phyloP scores from a whole-genome alignment of 1,140 invertebrate genomes.

The Euura lappo region DNA sequence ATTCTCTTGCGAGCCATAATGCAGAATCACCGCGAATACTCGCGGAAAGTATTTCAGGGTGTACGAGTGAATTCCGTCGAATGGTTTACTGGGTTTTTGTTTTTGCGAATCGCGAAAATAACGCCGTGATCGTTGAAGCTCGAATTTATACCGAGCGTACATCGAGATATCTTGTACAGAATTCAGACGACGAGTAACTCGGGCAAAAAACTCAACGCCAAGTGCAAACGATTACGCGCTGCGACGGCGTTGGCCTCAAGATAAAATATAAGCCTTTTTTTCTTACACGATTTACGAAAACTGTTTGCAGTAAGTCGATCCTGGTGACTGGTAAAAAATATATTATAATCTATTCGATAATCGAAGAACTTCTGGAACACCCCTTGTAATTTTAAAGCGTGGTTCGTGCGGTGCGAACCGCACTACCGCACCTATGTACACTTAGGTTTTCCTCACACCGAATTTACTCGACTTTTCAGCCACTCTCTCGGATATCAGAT shows the following conservation, averaged over 20 bases:
- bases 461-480: background rate
- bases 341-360: background rate
- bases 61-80: background rate
- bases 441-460: conserved; percentile 4
- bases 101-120: background rate
- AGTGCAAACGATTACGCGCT: background rate
- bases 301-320: no score
- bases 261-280: background rate
- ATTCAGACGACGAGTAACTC: background rate
- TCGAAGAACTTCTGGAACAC: background rate
- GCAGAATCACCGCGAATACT: no score
- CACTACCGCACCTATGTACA: conserved; percentile 6
- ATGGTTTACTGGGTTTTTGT: background rate
- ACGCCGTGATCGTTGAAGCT: background rate
- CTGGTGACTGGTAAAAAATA: background rate
- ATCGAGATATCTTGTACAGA: no score
- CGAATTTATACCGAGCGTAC: background rate
- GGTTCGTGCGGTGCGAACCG: background rate
- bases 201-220: background rate
- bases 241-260: no score
- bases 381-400: conserved; percentile 5
- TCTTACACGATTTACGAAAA: background rate
- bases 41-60: no score
- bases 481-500: background rate
- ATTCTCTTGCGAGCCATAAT: no score